Base-by-base conservation (phyloP, 2,888 invertebrate species). In the Caenorhabditis macrosperma region DNA sequence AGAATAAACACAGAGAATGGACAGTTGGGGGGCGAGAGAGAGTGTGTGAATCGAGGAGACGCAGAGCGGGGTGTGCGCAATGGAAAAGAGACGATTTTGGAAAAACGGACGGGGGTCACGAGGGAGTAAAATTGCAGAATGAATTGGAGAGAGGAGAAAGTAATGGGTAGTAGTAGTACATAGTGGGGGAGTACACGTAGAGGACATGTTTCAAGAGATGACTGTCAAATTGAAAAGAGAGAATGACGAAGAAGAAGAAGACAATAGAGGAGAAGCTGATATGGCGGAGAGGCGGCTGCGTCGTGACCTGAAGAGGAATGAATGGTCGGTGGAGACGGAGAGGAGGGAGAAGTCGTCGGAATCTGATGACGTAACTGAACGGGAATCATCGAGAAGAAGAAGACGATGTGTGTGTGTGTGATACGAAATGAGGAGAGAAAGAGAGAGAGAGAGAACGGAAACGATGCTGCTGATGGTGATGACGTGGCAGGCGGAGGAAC, bases 251-350 rank as follows among this genome's bases (percentile, higher is more conserved):
- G 28, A 50, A 46, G n/a, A 24, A 24, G 17, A 60, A 69, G 68
- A 60, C 59, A 69, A 60, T 59, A 55, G 33, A 30, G 57, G 26
- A 59, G 50, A 69, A 60, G 60, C 59, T 59, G 33, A 33, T 33
- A 33, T 10, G 10, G 5, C 33, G 5, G 10, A 33, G 10, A 5
- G 33, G 33, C 33, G 6, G 33, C 6, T 33, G 33, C 10, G 33
- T 33, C 33, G 68, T 59, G 68, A 69, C 59, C 57, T 59, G 48
- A 50, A 67, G 50, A 55, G n/a, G 17, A 35, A 72, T 52, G 63
- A 63, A 63, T 55, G 63, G 55, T 35, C 50, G 30, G 61, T 20
- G 35, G 15, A 20, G 38, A 17, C 17, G 26, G 17, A 28, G 6
- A 26, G 33, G 33, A n/a, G 35, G 20, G 61, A 28, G 30, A 60